phyloP scores from a whole-genome alignment of 1,140 invertebrate genomes.

The Vanessa tameamea region DNA sequence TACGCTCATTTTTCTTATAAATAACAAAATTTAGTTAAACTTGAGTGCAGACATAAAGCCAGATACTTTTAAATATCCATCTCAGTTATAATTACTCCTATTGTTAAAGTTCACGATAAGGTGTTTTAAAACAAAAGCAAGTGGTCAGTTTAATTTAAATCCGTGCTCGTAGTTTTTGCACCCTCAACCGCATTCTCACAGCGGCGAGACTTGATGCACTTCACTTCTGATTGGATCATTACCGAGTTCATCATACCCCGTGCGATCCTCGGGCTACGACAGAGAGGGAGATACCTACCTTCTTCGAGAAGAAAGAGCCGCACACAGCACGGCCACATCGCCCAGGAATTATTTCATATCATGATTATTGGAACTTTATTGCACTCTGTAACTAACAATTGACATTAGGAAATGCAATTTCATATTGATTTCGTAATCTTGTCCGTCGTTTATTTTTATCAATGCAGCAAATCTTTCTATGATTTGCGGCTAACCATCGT shows the following conservation, averaged over 20 bases:
- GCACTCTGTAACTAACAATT: constrained; percentile 80
- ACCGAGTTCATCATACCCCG: constrained; percentile 80
- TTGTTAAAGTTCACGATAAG: constrained; percentile 36
- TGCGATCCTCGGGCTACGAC: constrained; percentile 71
- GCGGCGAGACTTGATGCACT: constrained; percentile 75
- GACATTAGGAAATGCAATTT: constrained; percentile 81
- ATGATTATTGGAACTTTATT: constrained; percentile 81
- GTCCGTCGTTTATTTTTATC: constrained; percentile 77
- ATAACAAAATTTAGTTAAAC: neutral
- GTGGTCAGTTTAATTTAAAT: constrained; percentile 79
- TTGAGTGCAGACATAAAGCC: neutral
- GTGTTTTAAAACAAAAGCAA: constrained; percentile 70
- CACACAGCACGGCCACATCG: constrained; percentile 62
- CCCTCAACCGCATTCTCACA: constrained; percentile 79
- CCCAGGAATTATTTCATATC: constrained; percentile 79
- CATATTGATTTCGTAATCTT: constrained; percentile 79
- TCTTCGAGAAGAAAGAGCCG: constrained; percentile 49
- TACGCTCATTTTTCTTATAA: neutral
- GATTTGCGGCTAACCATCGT: constrained; percentile 77
- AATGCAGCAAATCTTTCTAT: constrained; percentile 79
- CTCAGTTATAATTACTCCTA: constrained; percentile 25
- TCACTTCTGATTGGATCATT: constrained; percentile 81
- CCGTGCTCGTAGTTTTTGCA: constrained; percentile 77
- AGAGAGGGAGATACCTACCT: constrained; percentile 51
- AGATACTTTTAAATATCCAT: neutral